phyloP scores from a whole-genome alignment of 2,888 invertebrate genomes.

The Nycteola revayana region DNA sequence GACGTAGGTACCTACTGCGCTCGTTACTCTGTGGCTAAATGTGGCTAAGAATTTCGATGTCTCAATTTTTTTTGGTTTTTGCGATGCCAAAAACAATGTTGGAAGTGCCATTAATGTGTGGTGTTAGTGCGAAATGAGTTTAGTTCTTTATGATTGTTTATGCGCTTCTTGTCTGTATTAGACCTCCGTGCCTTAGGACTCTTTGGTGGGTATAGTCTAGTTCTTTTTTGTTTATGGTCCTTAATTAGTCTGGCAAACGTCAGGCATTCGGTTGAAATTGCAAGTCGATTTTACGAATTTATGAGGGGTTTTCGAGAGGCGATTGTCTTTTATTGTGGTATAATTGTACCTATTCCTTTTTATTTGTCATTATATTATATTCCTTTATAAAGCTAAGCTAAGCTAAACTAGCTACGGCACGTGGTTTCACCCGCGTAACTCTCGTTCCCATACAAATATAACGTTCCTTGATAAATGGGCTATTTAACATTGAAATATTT shows the following conservation, averaged over 20 bases:
- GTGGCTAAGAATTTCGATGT: slow-evolving; percentile 69
- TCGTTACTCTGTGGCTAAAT: slow-evolving; percentile 71
- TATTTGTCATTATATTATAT: too few relatives aligned
- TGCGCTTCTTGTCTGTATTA: slow-evolving; percentile 31
- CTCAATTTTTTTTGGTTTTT: slow-evolving; percentile 65
- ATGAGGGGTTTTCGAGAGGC: background rate
- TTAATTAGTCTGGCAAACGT: slow-evolving; percentile 22
- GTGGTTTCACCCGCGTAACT: too few relatives aligned
- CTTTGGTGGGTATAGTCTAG: slow-evolving; percentile 17
- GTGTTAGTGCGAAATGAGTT: slow-evolving; percentile 55
- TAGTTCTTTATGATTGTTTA: slow-evolving; percentile 49
- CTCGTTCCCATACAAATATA: too few relatives aligned
- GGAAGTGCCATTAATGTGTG: slow-evolving; percentile 49
- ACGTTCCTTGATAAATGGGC: too few relatives aligned
- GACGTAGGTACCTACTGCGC: too few relatives aligned
- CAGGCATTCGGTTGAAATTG: slow-evolving; percentile 21
- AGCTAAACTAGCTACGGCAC: too few relatives aligned
- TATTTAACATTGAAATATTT: too few relatives aligned
- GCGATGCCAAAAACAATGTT: slow-evolving; percentile 49
- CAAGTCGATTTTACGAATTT: slow-evolving; percentile 13
- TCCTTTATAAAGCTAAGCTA: too few relatives aligned
- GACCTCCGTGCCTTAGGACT: slow-evolving; percentile 31
- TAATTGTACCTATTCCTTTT: too few relatives aligned
- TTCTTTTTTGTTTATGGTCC: slow-evolving; percentile 19
- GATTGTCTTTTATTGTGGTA: too few relatives aligned